Evolutionary conservation across 2,797 vertebrate genomes (phyloP), one percentile per base, ranked within the genome.

Genomic region (Coregonus suidteri): DNA sequence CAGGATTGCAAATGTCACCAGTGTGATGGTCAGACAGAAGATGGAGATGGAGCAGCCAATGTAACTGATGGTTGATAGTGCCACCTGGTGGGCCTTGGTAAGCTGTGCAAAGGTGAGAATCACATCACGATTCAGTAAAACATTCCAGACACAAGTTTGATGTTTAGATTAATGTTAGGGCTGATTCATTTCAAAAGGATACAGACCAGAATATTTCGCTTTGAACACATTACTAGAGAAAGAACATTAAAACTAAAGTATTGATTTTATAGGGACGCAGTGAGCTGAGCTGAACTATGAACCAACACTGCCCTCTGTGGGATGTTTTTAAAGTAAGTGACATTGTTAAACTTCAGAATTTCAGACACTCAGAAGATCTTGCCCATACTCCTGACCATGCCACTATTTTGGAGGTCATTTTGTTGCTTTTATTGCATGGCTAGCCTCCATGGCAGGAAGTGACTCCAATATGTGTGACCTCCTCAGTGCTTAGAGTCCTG

Each of bases 31-130:
- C 86, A 99, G 90, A 84, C 97, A 99, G 90, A 98, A 91, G 89
- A 98, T 96, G 15, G 98, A 99, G 80, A 99, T 90, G 0, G 97
- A 96, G 30, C 98, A 99, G 86, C 98, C 98, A 0, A 98, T 73
- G 59, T 99, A 99, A 88, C 95, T 98, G 80, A 99, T 98, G 92
- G 96, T 95, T 71, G 97, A 97, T 54, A 99, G 96, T 73, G 96
- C 98, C 96, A 98, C 93, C 96, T 93, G 93, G 96, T 99, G 97
- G 92, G 89, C 93, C 0, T 34, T 88, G 0, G 94, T 78, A 75
- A 99, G 94, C 98, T 99, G 94, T 79, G 84, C 62, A 79, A 15
- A 20, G 31, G 35, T 64, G 64, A 80, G 69, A 89, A 72, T 85
- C 4, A 83, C 20, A 74, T 65, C 6, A 76, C 13, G 15, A 53